Base-by-base conservation (phyloP, 2,113 vertebrate species). In the Misgurnus anguillicaudatus region DNA sequence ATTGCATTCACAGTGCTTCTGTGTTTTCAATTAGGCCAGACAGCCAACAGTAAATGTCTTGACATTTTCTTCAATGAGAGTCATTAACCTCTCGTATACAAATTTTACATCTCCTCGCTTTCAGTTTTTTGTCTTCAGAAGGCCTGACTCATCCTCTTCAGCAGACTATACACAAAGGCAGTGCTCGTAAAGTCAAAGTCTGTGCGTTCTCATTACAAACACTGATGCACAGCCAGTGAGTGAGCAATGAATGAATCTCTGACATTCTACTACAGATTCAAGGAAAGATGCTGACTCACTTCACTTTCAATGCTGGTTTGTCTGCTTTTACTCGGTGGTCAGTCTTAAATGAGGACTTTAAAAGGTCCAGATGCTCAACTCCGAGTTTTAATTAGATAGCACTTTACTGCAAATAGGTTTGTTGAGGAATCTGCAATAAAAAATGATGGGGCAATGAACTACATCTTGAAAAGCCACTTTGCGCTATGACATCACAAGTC, bases 201-300 rank as follows among this genome's bases (percentile, higher is more conserved):
- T 73, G 55, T 38, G 65, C 65, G n/a, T 38, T 61, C 39, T 74
- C 71, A 47, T 74, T 61, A 73, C 42, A 10, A 73, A 42, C 55
- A 1, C 71, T 45, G 41, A 69, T 13, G 45, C 9, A 38, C 41
- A 62, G 42, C 24, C 53, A 41, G 47, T 62, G 63, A 74, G 55
- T 45, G 24, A 41, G 65, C 58, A 57, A 86, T 73, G 85, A 78
- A 60, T 71, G 76, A 75, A 53, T 69, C 60, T 61, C 70, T 60
- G 41, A 66, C 58, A 39, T 70, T 67, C 72, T 77, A 66, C 72
- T 75, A 62, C 79, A 81, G 79, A 68, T 31, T 77, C 74, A 63
- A 70, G 65, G 45, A 70, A 66, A 70, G 66, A 80, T 24, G 53
- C 78, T 84, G 78, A 84, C 68, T 84, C 78, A 84, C 62, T 74